Conservation (phyloP, 2,797 vertebrate genomes). For the Helarctos malayanus region DNA sequence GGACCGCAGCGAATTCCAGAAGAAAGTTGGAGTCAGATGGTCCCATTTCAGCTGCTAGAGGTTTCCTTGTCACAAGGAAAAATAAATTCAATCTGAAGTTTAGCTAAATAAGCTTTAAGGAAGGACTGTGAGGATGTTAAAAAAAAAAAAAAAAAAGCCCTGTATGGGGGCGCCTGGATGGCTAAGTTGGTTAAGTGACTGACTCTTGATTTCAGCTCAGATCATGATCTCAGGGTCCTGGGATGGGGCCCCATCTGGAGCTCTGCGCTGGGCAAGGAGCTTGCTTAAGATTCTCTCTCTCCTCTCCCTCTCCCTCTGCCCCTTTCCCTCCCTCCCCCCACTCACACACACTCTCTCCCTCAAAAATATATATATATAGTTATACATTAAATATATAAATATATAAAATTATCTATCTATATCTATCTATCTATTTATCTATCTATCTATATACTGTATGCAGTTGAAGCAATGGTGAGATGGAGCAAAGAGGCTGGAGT, state of each 20-base stretch:
- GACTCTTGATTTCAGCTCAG: not conserved
- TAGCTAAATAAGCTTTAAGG: not conserved
- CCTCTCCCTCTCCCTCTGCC: not conserved
- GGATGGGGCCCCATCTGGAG: not conserved
- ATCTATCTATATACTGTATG: too few species aligned
- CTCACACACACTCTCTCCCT: too few species aligned
- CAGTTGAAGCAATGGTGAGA: not conserved
- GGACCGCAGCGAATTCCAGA: not conserved
- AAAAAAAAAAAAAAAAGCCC: not conserved
- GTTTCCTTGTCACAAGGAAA: not conserved
- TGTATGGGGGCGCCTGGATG: not conserved
- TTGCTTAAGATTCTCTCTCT: not conserved
- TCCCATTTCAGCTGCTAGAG: not conserved
- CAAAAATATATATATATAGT: too few species aligned
- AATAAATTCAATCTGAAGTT: not conserved
- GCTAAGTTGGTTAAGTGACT: not conserved
- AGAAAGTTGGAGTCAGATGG: not conserved
- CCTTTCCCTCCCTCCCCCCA: not conserved
- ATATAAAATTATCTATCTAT: too few species aligned
- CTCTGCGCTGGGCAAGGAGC: not conserved
- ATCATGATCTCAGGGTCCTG: not conserved
- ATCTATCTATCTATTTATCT: too few species aligned
- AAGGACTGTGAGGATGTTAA: not conserved
- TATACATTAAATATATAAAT: too few species aligned
- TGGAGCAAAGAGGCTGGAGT: not conserved